These are phyloP conservation scores for Semnornis frantzii DNA, from an alignment of 2,113 vertebrate species.

Conservation along the genomic window DNA sequence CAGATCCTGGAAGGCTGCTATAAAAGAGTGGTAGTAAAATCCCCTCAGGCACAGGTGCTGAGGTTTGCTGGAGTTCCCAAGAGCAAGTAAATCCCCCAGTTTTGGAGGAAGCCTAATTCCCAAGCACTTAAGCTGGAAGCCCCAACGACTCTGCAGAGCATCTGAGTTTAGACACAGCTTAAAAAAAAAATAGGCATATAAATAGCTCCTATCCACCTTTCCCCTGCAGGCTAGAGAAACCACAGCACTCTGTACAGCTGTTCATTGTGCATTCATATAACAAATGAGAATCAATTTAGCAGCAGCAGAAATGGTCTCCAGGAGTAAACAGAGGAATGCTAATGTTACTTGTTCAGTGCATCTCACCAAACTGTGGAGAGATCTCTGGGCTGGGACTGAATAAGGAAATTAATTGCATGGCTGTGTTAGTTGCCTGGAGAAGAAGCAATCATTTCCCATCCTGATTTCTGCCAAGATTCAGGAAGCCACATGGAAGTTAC, in stretches of 20 bases:
- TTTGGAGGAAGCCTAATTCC: not conserved
- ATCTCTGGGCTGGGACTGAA: not conserved
- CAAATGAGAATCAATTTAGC: not conserved
- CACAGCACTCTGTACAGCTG: not conserved
- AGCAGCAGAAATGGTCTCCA: not conserved
- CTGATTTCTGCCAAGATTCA: not conserved
- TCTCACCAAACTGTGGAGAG: not conserved
- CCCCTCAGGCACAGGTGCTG: not conserved
- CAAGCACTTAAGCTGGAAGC: not conserved
- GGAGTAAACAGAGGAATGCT: not conserved
- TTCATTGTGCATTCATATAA: not conserved
- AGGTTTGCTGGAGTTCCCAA: not conserved
- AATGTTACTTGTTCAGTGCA: not conserved
- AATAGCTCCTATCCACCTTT: not conserved
- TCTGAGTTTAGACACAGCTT: accelerated
- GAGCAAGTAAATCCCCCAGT: not conserved
- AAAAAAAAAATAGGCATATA: not conserved
- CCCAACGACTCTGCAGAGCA: not conserved
- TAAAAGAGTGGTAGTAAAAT: not conserved
- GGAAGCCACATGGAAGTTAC: not conserved
- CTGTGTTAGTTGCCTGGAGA: not conserved
- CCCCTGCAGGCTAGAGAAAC: not conserved
- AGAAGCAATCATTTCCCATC: not conserved
- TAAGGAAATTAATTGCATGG: not conserved
- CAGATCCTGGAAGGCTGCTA: too few relatives aligned